phyloP scores from a whole-genome alignment of 2,888 invertebrate genomes.

The Epinotia nisella region DNA sequence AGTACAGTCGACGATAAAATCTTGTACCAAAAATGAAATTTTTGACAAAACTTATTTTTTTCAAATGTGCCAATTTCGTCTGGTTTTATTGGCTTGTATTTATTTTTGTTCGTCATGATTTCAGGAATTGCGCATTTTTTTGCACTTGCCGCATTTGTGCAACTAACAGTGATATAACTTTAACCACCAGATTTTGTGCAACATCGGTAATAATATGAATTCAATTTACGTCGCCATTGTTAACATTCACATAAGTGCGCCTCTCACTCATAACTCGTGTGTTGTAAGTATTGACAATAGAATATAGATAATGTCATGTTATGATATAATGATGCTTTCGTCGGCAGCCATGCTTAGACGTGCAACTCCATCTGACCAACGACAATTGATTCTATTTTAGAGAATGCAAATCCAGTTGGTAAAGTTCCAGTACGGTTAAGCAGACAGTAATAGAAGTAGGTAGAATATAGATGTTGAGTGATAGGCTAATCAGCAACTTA shows the following conservation, averaged over 20 bases:
- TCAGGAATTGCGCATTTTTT: too few species aligned
- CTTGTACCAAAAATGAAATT: too few species aligned
- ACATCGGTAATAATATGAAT: not conserved
- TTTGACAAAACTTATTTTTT: too few species aligned
- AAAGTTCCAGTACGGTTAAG: too few species aligned
- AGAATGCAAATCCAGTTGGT: not conserved
- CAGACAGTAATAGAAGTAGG: too few species aligned
- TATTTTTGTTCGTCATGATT: too few species aligned
- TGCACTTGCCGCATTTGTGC: too few species aligned
- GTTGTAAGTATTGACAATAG: conserved; percentile 15
- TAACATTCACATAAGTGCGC: not conserved
- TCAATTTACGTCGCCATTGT: not conserved
- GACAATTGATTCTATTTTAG: not conserved
- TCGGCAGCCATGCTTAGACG: not conserved
- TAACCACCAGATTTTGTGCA: not conserved
- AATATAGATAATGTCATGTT: conserved; percentile 11
- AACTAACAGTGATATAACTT: not conserved
- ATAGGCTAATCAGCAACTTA: too few species aligned
- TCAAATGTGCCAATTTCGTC: too few species aligned
- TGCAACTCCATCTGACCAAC: not conserved
- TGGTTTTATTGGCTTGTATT: too few species aligned
- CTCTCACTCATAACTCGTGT: not conserved
- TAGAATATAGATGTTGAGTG: too few species aligned
- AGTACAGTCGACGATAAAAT: too few species aligned
- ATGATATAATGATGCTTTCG: not conserved